Evolutionary conservation across 1,140 invertebrate species (phyloP).

Genomic region (Arctopsyche grandis): DNA sequence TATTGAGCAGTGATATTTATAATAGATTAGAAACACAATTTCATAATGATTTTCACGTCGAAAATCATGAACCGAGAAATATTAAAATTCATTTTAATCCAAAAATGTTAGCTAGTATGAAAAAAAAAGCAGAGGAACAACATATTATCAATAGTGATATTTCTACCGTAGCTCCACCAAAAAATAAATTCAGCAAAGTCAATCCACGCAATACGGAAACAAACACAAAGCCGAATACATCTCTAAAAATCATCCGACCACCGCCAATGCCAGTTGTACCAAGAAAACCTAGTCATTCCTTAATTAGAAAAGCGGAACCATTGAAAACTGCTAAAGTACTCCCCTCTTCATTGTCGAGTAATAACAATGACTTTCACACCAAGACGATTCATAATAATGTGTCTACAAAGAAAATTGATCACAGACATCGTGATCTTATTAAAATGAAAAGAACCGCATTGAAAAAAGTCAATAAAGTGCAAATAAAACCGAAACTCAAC

Average conservation of each 20-base stretch:
- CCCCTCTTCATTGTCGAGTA: background rate
- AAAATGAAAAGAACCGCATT: background rate
- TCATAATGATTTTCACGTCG: background rate
- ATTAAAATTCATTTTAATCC: constrained; percentile 51
- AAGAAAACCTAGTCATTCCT: constrained; percentile 46
- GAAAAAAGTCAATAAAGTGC: constrained; percentile 24
- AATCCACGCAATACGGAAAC: background rate
- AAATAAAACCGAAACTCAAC: background rate
- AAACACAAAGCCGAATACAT: background rate
- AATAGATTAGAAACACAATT: background rate
- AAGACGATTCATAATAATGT: background rate
- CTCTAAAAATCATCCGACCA: background rate
- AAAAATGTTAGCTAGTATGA: constrained; percentile 30
- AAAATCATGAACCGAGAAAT: too few relatives aligned
- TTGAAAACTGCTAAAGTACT: background rate
- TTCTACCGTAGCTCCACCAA: background rate
- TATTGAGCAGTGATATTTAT: background rate
- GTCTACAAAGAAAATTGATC: background rate
- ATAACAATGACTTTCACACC: background rate
- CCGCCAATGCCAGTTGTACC: background rate
- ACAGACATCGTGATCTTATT: background rate
- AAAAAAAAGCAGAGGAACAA: background rate
- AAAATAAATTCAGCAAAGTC: constrained; percentile 25
- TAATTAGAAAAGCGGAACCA: constrained; percentile 34
- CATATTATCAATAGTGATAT: background rate